These are phyloP conservation scores for Hycleus phaleratus DNA, from an alignment of 1,140 invertebrate species.

Conservation along the genomic window DNA sequence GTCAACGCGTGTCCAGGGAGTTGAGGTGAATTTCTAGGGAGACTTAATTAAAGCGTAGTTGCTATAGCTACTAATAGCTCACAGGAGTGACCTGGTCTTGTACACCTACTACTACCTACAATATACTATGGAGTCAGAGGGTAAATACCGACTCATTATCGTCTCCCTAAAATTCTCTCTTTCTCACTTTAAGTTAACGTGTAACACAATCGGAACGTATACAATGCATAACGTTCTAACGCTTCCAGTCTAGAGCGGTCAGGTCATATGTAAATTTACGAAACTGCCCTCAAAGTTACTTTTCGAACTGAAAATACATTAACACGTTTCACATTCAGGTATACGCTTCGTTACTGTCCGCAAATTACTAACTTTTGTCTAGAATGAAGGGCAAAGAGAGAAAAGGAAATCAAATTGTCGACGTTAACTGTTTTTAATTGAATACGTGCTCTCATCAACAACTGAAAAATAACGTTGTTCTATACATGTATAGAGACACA, in stretches of 20 bases:
- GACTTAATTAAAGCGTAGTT: slow-evolving; percentile 35
- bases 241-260: neutral
- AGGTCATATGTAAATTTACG: slow-evolving; percentile 11
- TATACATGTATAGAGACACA: neutral
- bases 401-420: neutral
- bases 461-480: neutral
- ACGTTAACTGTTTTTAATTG: slow-evolving; percentile 4
- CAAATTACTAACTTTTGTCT: neutral
- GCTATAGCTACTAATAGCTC: slow-evolving; percentile 36
- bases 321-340: slow-evolving; percentile 13
- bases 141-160: slow-evolving; percentile 22
- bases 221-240: neutral
- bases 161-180: neutral
- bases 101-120: slow-evolving; percentile 22
- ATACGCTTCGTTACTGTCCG: slow-evolving; percentile 1
- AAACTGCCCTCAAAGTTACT: slow-evolving; percentile 6
- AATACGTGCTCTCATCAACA: neutral
- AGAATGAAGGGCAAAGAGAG: too few relatives aligned
- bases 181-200: neutral
- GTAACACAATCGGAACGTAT: neutral
- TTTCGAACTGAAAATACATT: slow-evolving; percentile 9
- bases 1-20: slow-evolving; percentile 25
- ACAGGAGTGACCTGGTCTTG: slow-evolving; percentile 23
- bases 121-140: slow-evolving; percentile 18
- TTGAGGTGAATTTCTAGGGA: slow-evolving; percentile 13